A percentile compares a stretch with the other conserved stretches of the same genome.
Conservation (phyloP, 2,113 vertebrate genomes). For the Clarias magur region DNA sequence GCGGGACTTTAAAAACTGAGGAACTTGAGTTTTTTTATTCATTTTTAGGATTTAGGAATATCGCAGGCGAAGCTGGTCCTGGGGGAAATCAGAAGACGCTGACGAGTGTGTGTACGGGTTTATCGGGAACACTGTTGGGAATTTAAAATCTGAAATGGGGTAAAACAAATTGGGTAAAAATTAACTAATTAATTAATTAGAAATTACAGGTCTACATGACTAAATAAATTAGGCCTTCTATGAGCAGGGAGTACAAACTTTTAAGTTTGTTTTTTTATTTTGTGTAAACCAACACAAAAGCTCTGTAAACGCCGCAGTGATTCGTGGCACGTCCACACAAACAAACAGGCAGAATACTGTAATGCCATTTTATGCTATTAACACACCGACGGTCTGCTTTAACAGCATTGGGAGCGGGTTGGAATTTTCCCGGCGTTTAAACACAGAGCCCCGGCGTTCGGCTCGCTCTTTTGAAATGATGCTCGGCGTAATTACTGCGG, state of each 20-base stretch:
- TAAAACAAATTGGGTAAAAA: too few species aligned
- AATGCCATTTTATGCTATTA: neutral
- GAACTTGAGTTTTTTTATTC: too few species aligned
- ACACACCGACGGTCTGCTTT: neutral
- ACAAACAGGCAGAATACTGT: neutral
- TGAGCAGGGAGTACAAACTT: neutral
- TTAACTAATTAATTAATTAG: too few species aligned
- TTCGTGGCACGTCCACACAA: neutral
- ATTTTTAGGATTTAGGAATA: too few species aligned
- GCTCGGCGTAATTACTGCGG: slow-evolving; percentile 1
- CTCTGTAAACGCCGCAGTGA: neutral
- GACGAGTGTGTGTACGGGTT: too few species aligned
- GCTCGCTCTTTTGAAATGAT: neutral
- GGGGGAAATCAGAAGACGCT: too few species aligned
- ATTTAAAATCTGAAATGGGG: too few species aligned
- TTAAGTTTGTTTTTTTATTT: neutral
- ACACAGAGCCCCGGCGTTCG: neutral
- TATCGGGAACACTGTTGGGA: too few species aligned
- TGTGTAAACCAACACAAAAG: neutral
- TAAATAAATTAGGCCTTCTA: neutral
- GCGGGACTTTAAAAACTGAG: too few species aligned
- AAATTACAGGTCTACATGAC: too few species aligned
- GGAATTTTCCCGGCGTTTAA: neutral
- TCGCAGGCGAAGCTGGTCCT: too few species aligned
- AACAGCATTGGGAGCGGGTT: slow-evolving; percentile 1